Conservation (phyloP, 2,113 vertebrate genomes). For the Globicephala melas region DNA sequence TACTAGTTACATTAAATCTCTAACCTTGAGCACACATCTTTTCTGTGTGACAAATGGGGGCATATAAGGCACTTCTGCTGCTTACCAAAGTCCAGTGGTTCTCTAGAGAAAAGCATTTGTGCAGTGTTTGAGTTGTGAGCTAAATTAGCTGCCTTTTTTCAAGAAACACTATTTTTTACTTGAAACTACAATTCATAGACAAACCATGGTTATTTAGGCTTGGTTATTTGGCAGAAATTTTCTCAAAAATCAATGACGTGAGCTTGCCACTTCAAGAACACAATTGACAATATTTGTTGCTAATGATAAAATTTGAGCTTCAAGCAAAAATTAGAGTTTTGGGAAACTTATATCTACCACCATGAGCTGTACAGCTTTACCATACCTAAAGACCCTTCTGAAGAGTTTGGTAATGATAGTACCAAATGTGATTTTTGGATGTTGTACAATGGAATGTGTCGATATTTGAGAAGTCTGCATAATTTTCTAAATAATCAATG, state of each 20-base stretch:
- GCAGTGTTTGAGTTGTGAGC: background rate
- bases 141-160: background rate
- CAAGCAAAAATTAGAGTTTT: background rate
- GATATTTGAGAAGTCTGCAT: background rate
- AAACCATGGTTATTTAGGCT: background rate
- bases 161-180: background rate
- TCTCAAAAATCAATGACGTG: background rate
- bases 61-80: background rate
- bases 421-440: background rate
- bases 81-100: background rate
- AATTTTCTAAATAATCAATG: background rate
- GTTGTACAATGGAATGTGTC: background rate
- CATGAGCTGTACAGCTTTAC: background rate
- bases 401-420: background rate
- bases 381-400: background rate
- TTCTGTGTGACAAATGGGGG: background rate
- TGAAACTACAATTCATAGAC: background rate
- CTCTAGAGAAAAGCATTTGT: background rate
- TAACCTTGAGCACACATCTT: background rate
- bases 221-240: background rate
- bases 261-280: background rate
- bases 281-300: background rate
- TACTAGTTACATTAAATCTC: background rate
- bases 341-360: background rate
- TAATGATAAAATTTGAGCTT: constrained; percentile 3